Evolutionary conservation across 1,140 invertebrate genomes (phyloP), one percentile per base, ranked within the genome.

Genomic region (Drosophila kikkawai): DNA sequence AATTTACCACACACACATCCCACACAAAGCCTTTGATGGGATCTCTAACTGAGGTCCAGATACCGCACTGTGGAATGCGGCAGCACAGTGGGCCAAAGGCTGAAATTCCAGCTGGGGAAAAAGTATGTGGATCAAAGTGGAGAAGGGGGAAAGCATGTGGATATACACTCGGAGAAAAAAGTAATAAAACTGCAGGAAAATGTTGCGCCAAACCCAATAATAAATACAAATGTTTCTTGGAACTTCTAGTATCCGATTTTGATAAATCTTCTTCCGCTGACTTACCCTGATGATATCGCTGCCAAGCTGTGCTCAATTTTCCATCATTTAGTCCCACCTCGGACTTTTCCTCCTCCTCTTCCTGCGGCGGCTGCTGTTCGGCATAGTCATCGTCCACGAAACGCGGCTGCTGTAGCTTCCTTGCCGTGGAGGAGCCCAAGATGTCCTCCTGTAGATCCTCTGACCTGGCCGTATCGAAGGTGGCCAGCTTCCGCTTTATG

Each of bases 251-350:
- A 47, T 7, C 1, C 2, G 12, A 45, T 22, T 22, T 45, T 45
- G 6, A 3, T 45, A 22, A 12, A 45, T 45, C 47, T 59, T 12
- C n/a, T 12, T 26, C 39, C 29, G 17, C 19, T 11, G 9, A 66
- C 74, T 76, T 57, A 76, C 74, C 74, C 51, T 65, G 32, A 19
- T 57, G 53, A 76, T 76, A 75, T 34, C 22, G 55, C 39, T 51
- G 53, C 32, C 29, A 47, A 29, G 44, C 26, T 41, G 70, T 22
- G 45, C 68, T 39, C 48, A 65, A 61, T 65, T 65, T 68, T 32
- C 29, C 66, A 13, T 29, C n/a, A 3, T 37, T 32, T 12, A 6
- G 32, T 22, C 37, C 58, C 47, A 12, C 12, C 64, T 22, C 39
- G 1, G 26, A 36, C 56, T 69, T 77, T 26, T 69, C 51, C 61